These are phyloP conservation scores for Chelonoidis abingdonii DNA, from an alignment of 2,113 vertebrate species.

Conservation along the genomic window DNA sequence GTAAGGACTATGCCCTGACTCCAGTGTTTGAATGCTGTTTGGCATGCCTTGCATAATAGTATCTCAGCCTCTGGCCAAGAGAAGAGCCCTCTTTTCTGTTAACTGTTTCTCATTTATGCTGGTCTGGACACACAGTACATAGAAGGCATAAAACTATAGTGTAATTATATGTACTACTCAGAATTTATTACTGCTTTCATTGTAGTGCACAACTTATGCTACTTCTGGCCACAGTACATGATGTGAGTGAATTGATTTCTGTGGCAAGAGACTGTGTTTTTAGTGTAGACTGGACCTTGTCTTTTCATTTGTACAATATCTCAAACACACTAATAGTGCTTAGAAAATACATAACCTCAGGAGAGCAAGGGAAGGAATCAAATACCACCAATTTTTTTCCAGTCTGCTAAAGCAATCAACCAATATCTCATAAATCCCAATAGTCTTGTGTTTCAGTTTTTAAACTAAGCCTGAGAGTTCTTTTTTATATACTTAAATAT, in stretches of 20 bases:
- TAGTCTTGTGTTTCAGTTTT: not conserved
- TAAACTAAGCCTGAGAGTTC: not conserved
- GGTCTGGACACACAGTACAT: not conserved
- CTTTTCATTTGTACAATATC: not conserved
- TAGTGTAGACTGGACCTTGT: not conserved
- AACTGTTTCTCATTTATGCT: not conserved
- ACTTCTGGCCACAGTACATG: not conserved
- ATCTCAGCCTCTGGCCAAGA: not conserved
- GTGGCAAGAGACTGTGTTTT: not conserved
- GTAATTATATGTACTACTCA: not conserved
- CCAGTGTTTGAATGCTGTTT: not conserved
- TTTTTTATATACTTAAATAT: not conserved
- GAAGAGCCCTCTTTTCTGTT: not conserved
- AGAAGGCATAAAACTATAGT: not conserved
- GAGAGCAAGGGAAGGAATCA: not conserved
- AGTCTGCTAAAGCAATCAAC: rapidly evolving
- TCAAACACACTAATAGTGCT: not conserved
- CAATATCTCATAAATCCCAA: rapidly evolving
- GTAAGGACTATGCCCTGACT: not conserved
- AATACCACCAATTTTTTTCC: not conserved
- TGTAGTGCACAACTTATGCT: not conserved
- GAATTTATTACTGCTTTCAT: not conserved
- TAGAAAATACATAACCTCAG: not conserved
- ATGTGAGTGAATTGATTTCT: not conserved
- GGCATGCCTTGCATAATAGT: not conserved